Percentiles rank a stretch among this genome's conserved stretches.
phyloP scores from a whole-genome alignment of 2,888 invertebrate genomes.

The Rugalucina vietnamica region DNA sequence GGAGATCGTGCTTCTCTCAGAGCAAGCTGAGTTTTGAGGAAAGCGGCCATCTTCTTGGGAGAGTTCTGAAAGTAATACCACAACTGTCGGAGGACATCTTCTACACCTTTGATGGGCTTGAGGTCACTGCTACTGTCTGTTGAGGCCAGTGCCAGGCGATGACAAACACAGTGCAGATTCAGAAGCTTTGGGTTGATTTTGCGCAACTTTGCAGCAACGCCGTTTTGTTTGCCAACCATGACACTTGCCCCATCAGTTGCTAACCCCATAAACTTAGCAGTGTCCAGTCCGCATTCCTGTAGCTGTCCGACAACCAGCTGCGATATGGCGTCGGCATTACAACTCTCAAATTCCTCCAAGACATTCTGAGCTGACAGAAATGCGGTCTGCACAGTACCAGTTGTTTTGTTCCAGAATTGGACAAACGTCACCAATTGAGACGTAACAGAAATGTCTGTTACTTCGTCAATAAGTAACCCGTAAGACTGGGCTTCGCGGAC shows the following conservation, averaged over 20 bases:
- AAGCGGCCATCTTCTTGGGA: slow-evolving; percentile 40
- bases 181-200: slow-evolving; percentile 25
- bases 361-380: slow-evolving; percentile 42
- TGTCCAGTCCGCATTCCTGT: slow-evolving; percentile 2
- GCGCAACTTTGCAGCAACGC: slow-evolving; percentile 41
- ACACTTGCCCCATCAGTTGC: slow-evolving; percentile 48
- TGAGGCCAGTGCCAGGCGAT: slow-evolving; percentile 39
- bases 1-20: slow-evolving; percentile 10
- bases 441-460: slow-evolving; percentile 33
- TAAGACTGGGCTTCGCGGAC: slow-evolving; percentile 21
- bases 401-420: slow-evolving; percentile 22
- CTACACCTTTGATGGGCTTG: slow-evolving; percentile 36
- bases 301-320: neutral
- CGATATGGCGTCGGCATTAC: slow-evolving; percentile 43
- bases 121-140: slow-evolving; percentile 26
- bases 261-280: slow-evolving; percentile 33
- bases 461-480: slow-evolving; percentile 45
- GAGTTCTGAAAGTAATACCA: slow-evolving; percentile 52
- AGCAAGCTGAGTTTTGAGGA: slow-evolving; percentile 25
- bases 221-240: slow-evolving; percentile 46
- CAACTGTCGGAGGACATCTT: slow-evolving; percentile 24
- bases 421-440: slow-evolving; percentile 45
- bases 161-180: slow-evolving; percentile 43
- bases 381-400: slow-evolving; percentile 15
- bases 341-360: slow-evolving; percentile 10